Base-by-base conservation (phyloP, 2,888 invertebrate genomes). In the Andricus curvator region DNA sequence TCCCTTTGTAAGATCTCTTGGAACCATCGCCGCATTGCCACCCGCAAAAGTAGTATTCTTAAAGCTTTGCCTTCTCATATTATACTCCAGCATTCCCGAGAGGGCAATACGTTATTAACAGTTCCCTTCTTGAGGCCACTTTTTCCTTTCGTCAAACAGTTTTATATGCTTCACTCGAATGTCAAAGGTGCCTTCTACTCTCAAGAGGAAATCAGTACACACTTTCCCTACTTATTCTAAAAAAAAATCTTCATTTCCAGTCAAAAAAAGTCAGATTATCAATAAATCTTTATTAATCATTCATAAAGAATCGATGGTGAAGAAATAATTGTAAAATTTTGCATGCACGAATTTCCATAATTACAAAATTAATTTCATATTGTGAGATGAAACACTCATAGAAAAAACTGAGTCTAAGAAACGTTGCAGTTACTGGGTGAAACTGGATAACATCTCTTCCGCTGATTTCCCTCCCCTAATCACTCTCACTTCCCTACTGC, bases 1-100 rank as follows among this genome's bases (percentile, higher is more conserved):
- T 56, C 74, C 74, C 74, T 74, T 20, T 70, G 29, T 51, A 51
- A 51, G 29, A 70, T 70, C 29, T 70, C 70, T 70, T 51, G 29
- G 70, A 70, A 51, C 33, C 70, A 51, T 70, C 70, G 51, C 70
- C 51, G 44, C 70, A 29, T 51, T n/a, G 56, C 74, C 56, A 74
- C 74, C 74, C 74, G 74, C 74, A 74, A 74, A 74, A 74, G 74
- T 74, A 56, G 29, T 51, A 51, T 74, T 70, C 48, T 74, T 56
- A 29, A 56, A 74, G 74, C 33, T 51, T 74, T 56, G 33, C 51
- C 29, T 70, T 70, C 48, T 29, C 48, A 70, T 48, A 56, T 56
- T n/a, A 56, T 56, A 70, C 48, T 70, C 48, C 29, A 67, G 5
- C 41, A 67, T 70, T 70, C 48, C 29, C 51, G 25, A 56, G 74